These are phyloP conservation scores for Cygnus atratus DNA, from an alignment of 2,113 vertebrate genomes.

Conservation along the genomic window DNA sequence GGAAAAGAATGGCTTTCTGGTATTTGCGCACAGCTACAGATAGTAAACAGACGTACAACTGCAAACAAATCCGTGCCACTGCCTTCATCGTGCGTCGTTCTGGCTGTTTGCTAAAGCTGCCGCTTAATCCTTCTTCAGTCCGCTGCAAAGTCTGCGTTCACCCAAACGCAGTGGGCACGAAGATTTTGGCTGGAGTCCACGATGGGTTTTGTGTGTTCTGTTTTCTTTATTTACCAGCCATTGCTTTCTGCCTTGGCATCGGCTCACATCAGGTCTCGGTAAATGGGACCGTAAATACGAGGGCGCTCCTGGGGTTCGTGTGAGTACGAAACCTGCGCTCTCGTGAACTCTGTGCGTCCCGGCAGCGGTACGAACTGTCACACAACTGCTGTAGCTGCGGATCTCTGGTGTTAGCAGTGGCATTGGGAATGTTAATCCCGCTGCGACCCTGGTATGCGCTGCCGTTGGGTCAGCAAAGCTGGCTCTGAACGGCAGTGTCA, in stretches of 20 bases:
- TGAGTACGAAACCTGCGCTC: rapidly evolving
- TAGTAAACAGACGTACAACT: constrained; percentile 41
- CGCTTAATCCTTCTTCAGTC: constrained; percentile 58
- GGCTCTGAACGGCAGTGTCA: neutral
- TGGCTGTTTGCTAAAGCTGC: constrained; percentile 64
- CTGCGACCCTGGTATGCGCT: neutral
- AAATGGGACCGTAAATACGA: neutral
- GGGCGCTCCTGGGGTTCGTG: neutral
- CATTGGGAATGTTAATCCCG: constrained; percentile 52
- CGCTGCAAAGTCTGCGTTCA: constrained; percentile 44
- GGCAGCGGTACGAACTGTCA: neutral
- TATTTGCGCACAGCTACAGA: constrained; percentile 44
- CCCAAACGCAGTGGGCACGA: neutral
- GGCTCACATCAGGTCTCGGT: neutral
- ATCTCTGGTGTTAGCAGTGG: constrained; percentile 6
- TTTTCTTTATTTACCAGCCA: neutral
- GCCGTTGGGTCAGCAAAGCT: neutral
- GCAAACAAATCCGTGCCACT: constrained; percentile 5
- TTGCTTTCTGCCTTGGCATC: neutral
- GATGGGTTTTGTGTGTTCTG: neutral
- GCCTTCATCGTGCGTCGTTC: constrained; percentile 36
- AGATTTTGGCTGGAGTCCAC: constrained; percentile 41
- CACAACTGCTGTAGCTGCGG: neutral
- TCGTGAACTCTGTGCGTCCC: neutral
- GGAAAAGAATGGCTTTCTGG: constrained; percentile 39